Evolutionary conservation across 2,888 invertebrate genomes (phyloP), one percentile per base, ranked within the genome.

Genomic region (Zeuzera pyrina): DNA sequence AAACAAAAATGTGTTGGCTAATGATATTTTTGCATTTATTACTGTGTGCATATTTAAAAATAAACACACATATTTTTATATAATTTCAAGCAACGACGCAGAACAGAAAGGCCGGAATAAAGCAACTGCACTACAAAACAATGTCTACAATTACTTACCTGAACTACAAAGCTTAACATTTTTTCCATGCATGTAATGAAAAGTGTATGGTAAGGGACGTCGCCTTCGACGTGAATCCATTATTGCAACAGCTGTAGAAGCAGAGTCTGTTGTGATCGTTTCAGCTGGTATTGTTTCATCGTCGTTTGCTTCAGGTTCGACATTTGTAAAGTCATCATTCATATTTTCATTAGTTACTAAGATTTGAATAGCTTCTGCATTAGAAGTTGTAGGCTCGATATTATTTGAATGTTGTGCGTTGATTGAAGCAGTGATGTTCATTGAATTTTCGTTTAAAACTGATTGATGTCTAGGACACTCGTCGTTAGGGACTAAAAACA

Each of bases 141-240:
- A n/a, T n/a, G n/a, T n/a, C n/a, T n/a, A n/a, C n/a, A n/a, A n/a
- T n/a, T n/a, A 26, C 38, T 45, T 35, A 72, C 79, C 73, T 35
- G 78, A 79, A 38, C 78, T 78, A 41, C 68, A 71, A 3, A 93
- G 78, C 41, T 87, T 88, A 22, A 96, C 88, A 69, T 97, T 94
- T 46, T 90, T 87, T 1, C 96, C 96, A 55, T 93, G 94, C 47
- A 92, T 87, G 45, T 92, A 91, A 51, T 93, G 90, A 57, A 93
- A 92, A 27, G 91, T 91, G 47, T 89, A 91, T 1, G 81, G 83
- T 16, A 72, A 38, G 10, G 79, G 67, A 34, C 79, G 71, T 0
- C 68, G 74, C 24, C 71, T 43, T 10, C n/a, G n/a, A n/a, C 41
- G 41, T 4, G 37, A 23, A 14, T 49, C 47, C 2, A 43, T 41